Percentiles rank a stretch among this genome's conserved stretches.
Evolutionary conservation across 2,888 invertebrate species (phyloP).

Genomic region (Baronia brevicornis): DNA sequence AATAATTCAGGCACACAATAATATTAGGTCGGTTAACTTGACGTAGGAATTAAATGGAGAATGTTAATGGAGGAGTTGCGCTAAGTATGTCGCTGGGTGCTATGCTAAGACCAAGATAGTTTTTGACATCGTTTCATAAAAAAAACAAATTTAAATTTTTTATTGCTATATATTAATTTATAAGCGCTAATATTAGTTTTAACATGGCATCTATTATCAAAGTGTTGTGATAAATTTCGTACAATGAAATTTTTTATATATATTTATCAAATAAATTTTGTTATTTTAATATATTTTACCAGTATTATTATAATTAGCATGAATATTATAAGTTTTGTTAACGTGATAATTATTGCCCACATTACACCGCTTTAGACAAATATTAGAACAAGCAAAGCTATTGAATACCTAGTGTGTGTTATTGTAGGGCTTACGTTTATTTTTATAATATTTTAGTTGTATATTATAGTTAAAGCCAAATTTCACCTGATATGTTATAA

Average conservation of each 20-base stretch:
- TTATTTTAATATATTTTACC: slow-evolving; percentile 3
- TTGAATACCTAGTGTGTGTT: no score
- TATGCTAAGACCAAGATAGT: slow-evolving; percentile 60
- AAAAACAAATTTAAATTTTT: slow-evolving; percentile 23
- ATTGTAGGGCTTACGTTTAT: no score
- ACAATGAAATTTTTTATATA: slow-evolving; percentile 7
- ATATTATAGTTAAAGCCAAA: no score
- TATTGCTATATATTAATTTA: slow-evolving; percentile 19
- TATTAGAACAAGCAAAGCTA: slow-evolving; percentile 12
- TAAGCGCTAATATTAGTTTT: slow-evolving; percentile 9
- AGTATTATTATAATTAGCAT: slow-evolving; percentile 3
- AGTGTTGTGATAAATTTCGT: slow-evolving; percentile 22
- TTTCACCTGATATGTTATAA: no score
- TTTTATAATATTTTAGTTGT: no score
- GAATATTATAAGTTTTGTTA: slow-evolving; percentile 1
- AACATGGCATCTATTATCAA: slow-evolving; percentile 21
- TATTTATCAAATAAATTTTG: slow-evolving; percentile 5
- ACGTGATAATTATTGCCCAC: slow-evolving; percentile 1
- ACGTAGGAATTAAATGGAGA: slow-evolving; percentile 28
- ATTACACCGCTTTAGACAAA: neutral
- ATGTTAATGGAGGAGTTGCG: slow-evolving; percentile 25
- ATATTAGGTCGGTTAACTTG: slow-evolving; percentile 29
- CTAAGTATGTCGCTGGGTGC: slow-evolving; percentile 45
- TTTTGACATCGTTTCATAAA: slow-evolving; percentile 12
- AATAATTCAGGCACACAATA: slow-evolving; percentile 1